Evolutionary conservation across 2,113 vertebrate genomes (phyloP).

Genomic region (Nesoenas mayeri): DNA sequence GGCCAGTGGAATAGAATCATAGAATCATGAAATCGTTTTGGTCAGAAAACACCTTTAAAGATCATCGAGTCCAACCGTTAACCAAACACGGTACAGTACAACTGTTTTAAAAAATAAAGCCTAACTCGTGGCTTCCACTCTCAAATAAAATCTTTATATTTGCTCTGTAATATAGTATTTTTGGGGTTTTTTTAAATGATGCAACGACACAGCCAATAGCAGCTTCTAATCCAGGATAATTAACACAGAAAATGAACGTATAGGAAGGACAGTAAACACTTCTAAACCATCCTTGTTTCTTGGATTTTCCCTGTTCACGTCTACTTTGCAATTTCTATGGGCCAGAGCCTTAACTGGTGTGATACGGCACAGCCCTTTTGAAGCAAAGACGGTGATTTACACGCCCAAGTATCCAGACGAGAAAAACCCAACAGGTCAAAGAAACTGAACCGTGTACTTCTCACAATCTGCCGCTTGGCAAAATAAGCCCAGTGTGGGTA

Average conservation of each 20-base stretch:
- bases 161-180: fast-evolving
- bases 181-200: not conserved
- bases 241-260: not conserved
- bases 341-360: not conserved
- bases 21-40: no score
- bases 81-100: not conserved
- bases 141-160: not conserved
- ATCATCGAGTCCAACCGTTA: no score
- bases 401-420: not conserved
- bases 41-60: no score
- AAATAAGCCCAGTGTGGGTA: not conserved
- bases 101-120: not conserved
- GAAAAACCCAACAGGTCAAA: not conserved
- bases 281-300: not conserved
- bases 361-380: fast-evolving
- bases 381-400: not conserved
- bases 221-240: not conserved
- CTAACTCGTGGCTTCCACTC: not conserved
- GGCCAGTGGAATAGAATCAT: not conserved
- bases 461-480: not conserved
- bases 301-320: not conserved
- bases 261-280: not conserved
- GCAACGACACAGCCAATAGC: not conserved
- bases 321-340: not conserved
- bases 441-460: not conserved